Conservation (phyloP, 2,888 invertebrate species). For the Diadromus collaris region DNA sequence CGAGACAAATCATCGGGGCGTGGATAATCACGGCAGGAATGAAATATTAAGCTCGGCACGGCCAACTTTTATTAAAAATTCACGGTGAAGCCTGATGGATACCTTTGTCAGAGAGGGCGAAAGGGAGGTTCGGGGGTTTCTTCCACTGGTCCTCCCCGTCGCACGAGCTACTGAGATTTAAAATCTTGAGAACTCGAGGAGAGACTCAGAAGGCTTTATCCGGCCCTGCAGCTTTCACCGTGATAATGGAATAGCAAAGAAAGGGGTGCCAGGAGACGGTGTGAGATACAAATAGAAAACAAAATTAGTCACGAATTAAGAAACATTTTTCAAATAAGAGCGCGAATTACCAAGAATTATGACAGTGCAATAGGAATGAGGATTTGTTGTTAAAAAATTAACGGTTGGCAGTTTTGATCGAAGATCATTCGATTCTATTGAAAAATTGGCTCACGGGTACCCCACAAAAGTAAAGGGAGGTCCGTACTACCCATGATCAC, state of each 20-base stretch:
- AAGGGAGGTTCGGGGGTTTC: slow-evolving; percentile 41
- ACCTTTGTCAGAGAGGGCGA: slow-evolving; percentile 67
- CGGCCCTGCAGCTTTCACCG: not conserved
- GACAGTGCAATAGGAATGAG: too few species aligned
- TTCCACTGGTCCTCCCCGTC: slow-evolving; percentile 15
- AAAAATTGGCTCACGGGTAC: too few species aligned
- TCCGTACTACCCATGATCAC: too few species aligned
- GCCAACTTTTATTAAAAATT: slow-evolving; percentile 78
- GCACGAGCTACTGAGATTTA: slow-evolving; percentile 43
- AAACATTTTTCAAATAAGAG: not conserved
- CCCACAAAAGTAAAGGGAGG: too few species aligned
- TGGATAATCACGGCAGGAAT: slow-evolving; percentile 72
- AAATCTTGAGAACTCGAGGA: slow-evolving; percentile 42
- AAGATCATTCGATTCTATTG: too few species aligned
- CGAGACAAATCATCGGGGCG: slow-evolving; percentile 72
- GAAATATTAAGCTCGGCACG: slow-evolving; percentile 72
- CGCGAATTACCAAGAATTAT: too few species aligned
- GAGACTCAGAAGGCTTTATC: slow-evolving; percentile 6
- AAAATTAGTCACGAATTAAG: not conserved
- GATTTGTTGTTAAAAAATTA: too few species aligned
- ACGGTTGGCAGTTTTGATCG: too few species aligned
- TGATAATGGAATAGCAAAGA: slow-evolving; percentile 6
- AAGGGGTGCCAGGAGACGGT: not conserved
- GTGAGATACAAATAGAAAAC: not conserved
- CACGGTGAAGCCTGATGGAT: slow-evolving; percentile 75